Evolutionary conservation across 1,140 invertebrate genomes (phyloP).

Genomic region (Belonocnema kinseyi): DNA sequence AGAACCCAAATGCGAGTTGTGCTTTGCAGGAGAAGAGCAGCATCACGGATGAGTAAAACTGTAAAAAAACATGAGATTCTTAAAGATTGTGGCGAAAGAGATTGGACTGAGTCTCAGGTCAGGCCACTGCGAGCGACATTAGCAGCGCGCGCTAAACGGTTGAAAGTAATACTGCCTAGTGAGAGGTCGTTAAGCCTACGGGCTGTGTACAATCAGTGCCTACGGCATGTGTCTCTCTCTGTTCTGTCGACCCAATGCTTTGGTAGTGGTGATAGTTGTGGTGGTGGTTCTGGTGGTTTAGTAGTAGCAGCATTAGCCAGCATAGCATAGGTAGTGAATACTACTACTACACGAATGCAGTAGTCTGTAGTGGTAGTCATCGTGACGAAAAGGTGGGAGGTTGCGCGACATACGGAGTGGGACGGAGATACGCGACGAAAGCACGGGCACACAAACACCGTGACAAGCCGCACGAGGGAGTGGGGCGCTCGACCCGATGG

Average conservation of each 20-base stretch:
- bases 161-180: slow-evolving; percentile 71
- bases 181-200: slow-evolving; percentile 68
- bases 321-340: background rate
- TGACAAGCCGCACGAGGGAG: slow-evolving; percentile 38
- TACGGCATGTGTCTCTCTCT: slow-evolving; percentile 46
- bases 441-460: slow-evolving; percentile 36
- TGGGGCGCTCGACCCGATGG: background rate
- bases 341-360: slow-evolving; percentile 29
- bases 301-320: background rate
- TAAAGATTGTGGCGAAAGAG: background rate
- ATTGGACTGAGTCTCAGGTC: background rate
- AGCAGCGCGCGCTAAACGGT: slow-evolving; percentile 60
- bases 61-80: background rate
- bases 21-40: too few species aligned
- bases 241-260: slow-evolving; percentile 52
- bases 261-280: slow-evolving; percentile 32
- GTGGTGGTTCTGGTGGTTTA: background rate
- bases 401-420: slow-evolving; percentile 35
- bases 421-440: slow-evolving; percentile 33
- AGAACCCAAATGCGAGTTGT: background rate
- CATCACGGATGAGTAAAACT: background rate
- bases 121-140: slow-evolving; percentile 20
- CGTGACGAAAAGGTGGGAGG: slow-evolving; percentile 44
- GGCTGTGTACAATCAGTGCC: slow-evolving; percentile 38
- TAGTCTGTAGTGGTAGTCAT: slow-evolving; percentile 41